Evolutionary conservation across 2,888 invertebrate genomes (phyloP).

Genomic region (Geophilus truncorum): DNA sequence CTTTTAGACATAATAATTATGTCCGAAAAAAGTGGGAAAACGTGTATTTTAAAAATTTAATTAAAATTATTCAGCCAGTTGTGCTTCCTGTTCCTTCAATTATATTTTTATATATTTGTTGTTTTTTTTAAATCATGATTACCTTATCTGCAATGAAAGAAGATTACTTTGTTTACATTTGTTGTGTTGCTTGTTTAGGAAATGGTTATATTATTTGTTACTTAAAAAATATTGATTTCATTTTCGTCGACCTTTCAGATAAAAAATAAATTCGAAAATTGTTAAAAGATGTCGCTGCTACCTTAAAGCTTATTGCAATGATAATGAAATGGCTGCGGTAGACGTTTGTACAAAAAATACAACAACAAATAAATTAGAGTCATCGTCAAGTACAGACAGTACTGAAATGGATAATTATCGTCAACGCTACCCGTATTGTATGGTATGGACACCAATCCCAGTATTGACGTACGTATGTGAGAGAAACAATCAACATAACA

Average conservation of each 20-base stretch:
- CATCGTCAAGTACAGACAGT: not conserved
- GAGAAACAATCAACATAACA: not conserved
- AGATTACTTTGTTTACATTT: no score
- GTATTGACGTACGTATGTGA: constrained; percentile 65
- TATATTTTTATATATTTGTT: not conserved
- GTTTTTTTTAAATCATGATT: no score
- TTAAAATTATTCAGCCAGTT: not conserved
- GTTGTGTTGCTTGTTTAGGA: no score
- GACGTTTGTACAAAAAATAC: not conserved
- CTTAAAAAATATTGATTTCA: not conserved
- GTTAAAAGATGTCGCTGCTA: not conserved
- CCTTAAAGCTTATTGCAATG: not conserved
- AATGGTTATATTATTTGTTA: no score
- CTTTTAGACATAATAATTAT: not conserved
- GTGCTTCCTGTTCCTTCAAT: not conserved
- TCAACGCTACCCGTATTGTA: constrained; percentile 74
- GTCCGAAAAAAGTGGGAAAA: no score
- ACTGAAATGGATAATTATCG: constrained; percentile 46
- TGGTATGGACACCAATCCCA: constrained; percentile 97
- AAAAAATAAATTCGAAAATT: not conserved
- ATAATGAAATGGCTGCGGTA: not conserved
- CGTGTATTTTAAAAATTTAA: no score
- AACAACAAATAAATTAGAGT: not conserved
- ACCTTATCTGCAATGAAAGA: no score
- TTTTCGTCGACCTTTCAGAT: not conserved